phyloP scores from a whole-genome alignment of 2,888 invertebrate species.

The Isotomurus palustris region DNA sequence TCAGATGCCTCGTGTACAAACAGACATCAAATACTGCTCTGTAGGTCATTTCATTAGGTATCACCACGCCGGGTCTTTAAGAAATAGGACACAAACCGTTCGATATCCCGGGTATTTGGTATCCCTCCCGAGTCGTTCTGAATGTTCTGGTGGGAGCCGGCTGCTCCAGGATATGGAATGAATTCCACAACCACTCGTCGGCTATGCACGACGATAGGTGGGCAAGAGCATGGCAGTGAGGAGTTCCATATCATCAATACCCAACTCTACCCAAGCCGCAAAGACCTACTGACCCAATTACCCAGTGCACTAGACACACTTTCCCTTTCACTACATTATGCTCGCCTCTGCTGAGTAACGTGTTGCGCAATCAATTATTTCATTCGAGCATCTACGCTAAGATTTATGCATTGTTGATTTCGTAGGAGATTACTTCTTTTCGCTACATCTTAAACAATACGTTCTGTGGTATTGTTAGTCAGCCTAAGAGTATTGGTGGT shows the following conservation, averaged over 20 bases:
- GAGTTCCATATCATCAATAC: neutral
- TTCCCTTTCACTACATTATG: conserved; percentile 41
- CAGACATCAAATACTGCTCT: neutral
- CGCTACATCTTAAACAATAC: too few relatives aligned
- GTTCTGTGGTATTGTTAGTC: too few relatives aligned
- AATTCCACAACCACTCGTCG: neutral
- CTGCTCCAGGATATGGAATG: neutral
- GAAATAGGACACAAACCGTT: conserved; percentile 1
- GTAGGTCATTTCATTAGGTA: conserved; percentile 12
- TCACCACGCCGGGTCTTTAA: neutral
- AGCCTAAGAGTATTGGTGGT: too few relatives aligned
- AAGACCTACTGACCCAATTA: conserved; percentile 46
- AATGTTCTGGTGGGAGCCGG: neutral
- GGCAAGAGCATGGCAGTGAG: neutral
- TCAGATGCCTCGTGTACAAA: conserved; percentile 11
- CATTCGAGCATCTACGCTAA: neutral
- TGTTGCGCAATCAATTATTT: conserved; percentile 26
- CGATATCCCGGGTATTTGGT: conserved; percentile 12
- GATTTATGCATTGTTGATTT: conserved; percentile 1
- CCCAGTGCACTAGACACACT: conserved; percentile 47
- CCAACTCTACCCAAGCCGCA: conserved; percentile 14
- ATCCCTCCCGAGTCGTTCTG: neutral
- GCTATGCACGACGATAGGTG: neutral
- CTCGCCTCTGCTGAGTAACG: conserved; percentile 20
- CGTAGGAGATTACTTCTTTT: too few relatives aligned